Percentiles rank a stretch among this genome's conserved stretches.
Evolutionary conservation across 1,140 invertebrate genomes (phyloP).

Genomic region (Heliconius hewitsoni): DNA sequence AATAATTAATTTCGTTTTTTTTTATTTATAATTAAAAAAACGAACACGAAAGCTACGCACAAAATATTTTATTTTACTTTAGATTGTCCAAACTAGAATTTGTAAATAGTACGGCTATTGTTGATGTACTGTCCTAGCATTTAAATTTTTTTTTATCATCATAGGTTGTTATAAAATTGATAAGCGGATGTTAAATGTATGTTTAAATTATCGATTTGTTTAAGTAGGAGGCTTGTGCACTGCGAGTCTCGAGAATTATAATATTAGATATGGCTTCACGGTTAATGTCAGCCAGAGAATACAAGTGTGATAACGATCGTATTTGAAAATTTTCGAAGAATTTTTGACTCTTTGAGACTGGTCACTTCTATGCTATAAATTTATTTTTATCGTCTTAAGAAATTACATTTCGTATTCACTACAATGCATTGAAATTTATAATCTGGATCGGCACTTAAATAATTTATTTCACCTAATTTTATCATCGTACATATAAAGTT

Average conservation of each 20-base stretch:
- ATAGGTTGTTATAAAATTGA: constrained; percentile 36
- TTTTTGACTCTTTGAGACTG: constrained; percentile 18
- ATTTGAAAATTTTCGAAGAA: constrained; percentile 28
- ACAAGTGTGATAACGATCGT: constrained; percentile 33
- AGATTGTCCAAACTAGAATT: constrained; percentile 10
- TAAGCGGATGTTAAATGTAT: constrained; percentile 36
- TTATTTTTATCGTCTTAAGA: constrained; percentile 2
- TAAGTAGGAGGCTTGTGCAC: constrained; percentile 24
- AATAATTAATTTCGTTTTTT: not conserved
- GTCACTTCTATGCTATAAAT: constrained; percentile 16
- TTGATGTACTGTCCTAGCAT: constrained; percentile 19
- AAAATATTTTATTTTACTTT: constrained; percentile 8
- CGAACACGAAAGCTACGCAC: constrained; percentile 23
- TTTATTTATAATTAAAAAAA: not conserved
- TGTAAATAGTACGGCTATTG: constrained; percentile 22
- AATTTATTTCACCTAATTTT: not conserved
- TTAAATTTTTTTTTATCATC: constrained; percentile 25
- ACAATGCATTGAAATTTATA: not conserved
- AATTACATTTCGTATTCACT: not conserved
- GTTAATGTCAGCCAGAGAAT: constrained; percentile 24
- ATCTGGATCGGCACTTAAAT: constrained; percentile 1
- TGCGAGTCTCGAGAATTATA: constrained; percentile 13
- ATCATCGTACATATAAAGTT: not conserved
- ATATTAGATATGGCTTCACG: constrained; percentile 28
- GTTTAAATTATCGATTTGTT: constrained; percentile 29